Base-by-base conservation (phyloP, 2,113 vertebrate species). In the Phrynosoma blainvillii region DNA sequence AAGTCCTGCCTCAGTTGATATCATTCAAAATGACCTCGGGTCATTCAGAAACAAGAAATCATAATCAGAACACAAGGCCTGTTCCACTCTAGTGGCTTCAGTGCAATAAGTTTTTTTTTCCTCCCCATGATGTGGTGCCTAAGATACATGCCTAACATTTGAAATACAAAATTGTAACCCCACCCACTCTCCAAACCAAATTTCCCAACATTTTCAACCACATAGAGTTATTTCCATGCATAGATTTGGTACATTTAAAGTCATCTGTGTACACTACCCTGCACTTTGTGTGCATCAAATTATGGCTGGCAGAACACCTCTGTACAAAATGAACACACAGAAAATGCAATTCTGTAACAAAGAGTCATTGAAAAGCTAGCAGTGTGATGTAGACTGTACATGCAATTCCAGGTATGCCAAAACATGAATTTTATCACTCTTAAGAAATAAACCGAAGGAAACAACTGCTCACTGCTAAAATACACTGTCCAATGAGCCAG, bases 391-490 rank as follows among this genome's bases (percentile, higher is more conserved):
- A 90, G 92, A 89, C 87, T 40, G 80, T 90, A 90, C 90, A 93
- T 90, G 68, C 76, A 90, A 92, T 87, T 87, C 74, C 75, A n/a
- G 83, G 78, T 84, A 70, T 90, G 90, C 94, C 88, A 95, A 95
- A 94, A 94, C 90, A 89, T 18, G 84, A 73, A 89, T 94, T 96
- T 94, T 90, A 93, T 93, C 94, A 89, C 79, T 86, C 86, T 92
- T 92, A 94, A 90, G 56, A 54, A 13, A 91, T 87, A 88, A 93
- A 93, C 47, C 90, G 91, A 94, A 91, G 90, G 91, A 93, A 95
- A 92, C 75, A 82, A 88, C 89, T 89, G 95, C 91, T 93, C 89
- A 93, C 65, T 94, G 78, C 94, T 94, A 94, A 93, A 95, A 88
- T 89, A 79, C 90, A 84, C 47, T 88, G 90, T 73, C 92, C 93